Evolutionary conservation across 2,113 vertebrate species (phyloP).

Genomic region (Physeter macrocephalus): DNA sequence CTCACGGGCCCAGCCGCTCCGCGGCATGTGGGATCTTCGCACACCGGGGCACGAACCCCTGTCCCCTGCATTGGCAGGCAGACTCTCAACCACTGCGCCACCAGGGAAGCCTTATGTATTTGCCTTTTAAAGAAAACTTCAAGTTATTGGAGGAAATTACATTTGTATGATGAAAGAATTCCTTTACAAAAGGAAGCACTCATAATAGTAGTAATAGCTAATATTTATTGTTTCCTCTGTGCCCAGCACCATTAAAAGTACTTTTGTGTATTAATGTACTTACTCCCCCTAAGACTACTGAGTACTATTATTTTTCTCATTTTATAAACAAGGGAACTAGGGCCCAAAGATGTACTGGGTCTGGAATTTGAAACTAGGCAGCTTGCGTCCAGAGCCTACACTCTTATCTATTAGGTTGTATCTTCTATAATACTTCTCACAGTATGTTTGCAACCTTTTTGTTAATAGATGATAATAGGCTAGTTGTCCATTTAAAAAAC

Average conservation of each 20-base stretch:
- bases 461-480: neutral
- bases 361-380: neutral
- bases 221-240: neutral
- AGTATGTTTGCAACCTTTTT: neutral
- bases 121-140: neutral
- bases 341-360: neutral
- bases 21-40: no score
- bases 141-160: neutral
- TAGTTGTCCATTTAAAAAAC: neutral
- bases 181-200: neutral
- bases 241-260: neutral
- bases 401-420: neutral
- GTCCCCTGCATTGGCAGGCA: no score
- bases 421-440: neutral
- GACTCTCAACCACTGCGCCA: no score
- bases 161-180: neutral
- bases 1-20: no score
- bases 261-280: neutral
- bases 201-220: neutral
- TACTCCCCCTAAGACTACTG: neutral
- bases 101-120: no score
- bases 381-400: neutral
- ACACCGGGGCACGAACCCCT: no score
- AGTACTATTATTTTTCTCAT: neutral
- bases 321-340: neutral